These are phyloP conservation scores for Ephialtes manifestator DNA, from an alignment of 2,888 invertebrate genomes.

Conservation along the genomic window DNA sequence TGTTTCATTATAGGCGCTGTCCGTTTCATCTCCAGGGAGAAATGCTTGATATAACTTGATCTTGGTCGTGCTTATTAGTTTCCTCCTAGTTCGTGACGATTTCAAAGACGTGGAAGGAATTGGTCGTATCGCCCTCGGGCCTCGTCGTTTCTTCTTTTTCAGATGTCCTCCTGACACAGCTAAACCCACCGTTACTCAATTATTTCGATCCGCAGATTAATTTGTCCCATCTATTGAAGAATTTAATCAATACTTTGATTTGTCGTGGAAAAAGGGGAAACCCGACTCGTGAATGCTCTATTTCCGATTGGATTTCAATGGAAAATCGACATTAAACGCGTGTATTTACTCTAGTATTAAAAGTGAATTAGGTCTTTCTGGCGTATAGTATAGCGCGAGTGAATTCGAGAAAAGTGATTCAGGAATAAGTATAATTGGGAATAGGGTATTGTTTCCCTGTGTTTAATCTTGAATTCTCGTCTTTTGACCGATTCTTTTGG, in stretches of 20 bases:
- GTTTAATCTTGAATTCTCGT: slow-evolving; percentile 55
- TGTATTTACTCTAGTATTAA: slow-evolving; percentile 52
- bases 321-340: slow-evolving; percentile 14
- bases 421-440: slow-evolving; percentile 29
- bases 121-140: not conserved
- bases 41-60: not conserved
- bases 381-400: slow-evolving; percentile 13
- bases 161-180: not conserved
- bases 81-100: not conserved
- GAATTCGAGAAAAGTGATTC: slow-evolving; percentile 48
- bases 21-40: not conserved
- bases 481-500: slow-evolving; percentile 1
- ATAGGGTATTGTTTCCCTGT: slow-evolving; percentile 50
- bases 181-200: slow-evolving; percentile 16
- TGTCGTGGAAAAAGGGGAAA: slow-evolving; percentile 10
- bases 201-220: slow-evolving; percentile 3
- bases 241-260: slow-evolving; percentile 45
- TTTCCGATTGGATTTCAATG: slow-evolving; percentile 43
- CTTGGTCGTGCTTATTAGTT: not conserved
- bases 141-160: not conserved
- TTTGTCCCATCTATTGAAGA: slow-evolving; percentile 34
- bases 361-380: slow-evolving; percentile 49
- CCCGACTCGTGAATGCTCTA: slow-evolving; percentile 15
- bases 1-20: not conserved
- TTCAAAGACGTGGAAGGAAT: not conserved